Base-by-base conservation (phyloP, 1,140 invertebrate genomes). In the Nymphalis io region DNA sequence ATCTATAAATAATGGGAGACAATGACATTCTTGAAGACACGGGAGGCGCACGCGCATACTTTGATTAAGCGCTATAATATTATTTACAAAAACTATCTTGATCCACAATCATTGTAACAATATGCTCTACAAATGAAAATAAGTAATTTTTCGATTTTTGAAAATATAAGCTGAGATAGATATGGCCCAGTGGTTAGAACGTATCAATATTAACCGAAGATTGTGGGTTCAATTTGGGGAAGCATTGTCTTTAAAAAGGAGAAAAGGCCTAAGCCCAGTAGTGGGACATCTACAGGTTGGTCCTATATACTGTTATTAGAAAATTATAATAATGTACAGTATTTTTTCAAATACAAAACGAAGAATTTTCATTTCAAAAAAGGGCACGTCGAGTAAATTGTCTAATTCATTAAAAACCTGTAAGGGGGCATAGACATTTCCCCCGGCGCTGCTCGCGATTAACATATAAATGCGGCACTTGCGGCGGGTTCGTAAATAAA, bases 401-500 rank as follows among this genome's bases (percentile, higher is more conserved):
- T 75, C 67, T 70, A 76, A 77, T 75, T 78, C 76, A 79, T 78
- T 78, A 78, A 64, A 75, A 61, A 48, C 51, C 51, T 55, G 51
- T 55, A 55, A 27, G 51, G 51, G 51, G 58, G 65, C 69, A 78
- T 75, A 74, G 74, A 73, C 70, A 64, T 65, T 61, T 73, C 77
- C 79, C 73, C 74, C 63, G 77, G 68, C 70, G 66, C 27, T 65
- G 59, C 60, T 66, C 67, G 68, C 63, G 60, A 82, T 85, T 85
- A 83, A 76, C 83, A 85, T 83, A 81, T 71, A 85, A 81, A 84
- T 77, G 78, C 68, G 70, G 65, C 73, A 77, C 79, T 83, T 76
- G 80, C 76, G 78, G 79, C 55, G 68, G 40, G 76, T 76, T 79
- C 75, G 76, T 82, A 82, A 84, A 85, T 84, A 84, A 85, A 85